Evolutionary conservation across 2,797 vertebrate genomes (phyloP), one percentile per base, ranked within the genome.

Genomic region (Sciurus vulgaris): DNA sequence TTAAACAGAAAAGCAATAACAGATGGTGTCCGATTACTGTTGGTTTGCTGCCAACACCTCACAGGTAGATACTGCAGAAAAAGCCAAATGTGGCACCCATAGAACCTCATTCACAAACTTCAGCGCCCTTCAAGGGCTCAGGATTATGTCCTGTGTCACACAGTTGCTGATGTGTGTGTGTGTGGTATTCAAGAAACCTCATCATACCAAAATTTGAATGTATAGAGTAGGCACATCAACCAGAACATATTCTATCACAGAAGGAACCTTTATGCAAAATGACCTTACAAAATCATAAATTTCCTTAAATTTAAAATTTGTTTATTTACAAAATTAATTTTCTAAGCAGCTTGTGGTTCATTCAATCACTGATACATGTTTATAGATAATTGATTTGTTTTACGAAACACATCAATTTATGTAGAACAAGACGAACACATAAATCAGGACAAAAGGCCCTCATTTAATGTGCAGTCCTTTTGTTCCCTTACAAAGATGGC

Each of bases 1-100:
- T 85, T 85, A 93, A 94, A 90, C 89, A 97, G 95, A 92, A 95
- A 87, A 59, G 87, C 44, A 86, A 51, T 86, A 86, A 73, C 92
- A 96, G 93, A 91, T 82, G 84, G 72, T 85, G 11, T 65, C 74
- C 95, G 65, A 87, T 91, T 92, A 61, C 24, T 44, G 30, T 67
- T 93, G 83, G 47, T 78, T 87, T 33, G 33, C 26, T 67, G 84
- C 86, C 77, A 59, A 59, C 2, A 85, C 94, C 6, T 70, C 51
- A 67, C 35, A 89, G 95, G 93, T 93, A 85, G 61, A 76, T 63
- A 67, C 20, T 13, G 3, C 35, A 61, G 49, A 56, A 67, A 70
- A 89, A 93, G 56, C 3, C 24, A 86, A 78, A 83, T 7, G 3
- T 77, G 67, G n/a, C 18, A 22, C 41, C 12, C 44, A 41, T 5